phyloP scores from a whole-genome alignment of 2,888 invertebrate species.

The Apotomis betuletana region DNA sequence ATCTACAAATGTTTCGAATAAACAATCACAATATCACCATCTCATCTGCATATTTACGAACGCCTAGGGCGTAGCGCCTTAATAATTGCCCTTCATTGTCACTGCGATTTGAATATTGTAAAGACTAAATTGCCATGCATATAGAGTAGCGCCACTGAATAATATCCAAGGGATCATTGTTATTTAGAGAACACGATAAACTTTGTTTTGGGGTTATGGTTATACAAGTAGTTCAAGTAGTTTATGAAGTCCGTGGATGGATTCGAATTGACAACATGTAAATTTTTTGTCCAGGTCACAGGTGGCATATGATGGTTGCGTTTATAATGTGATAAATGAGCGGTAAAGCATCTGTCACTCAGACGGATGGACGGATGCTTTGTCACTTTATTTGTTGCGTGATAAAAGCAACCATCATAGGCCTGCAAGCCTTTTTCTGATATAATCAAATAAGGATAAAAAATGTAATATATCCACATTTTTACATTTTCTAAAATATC shows the following conservation, averaged over 20 bases:
- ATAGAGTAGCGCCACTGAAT: slow-evolving; percentile 56
- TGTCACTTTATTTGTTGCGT: too few relatives aligned
- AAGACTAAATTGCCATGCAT: slow-evolving; percentile 66
- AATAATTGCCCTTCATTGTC: slow-evolving; percentile 64
- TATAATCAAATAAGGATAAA: too few relatives aligned
- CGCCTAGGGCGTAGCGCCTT: slow-evolving; percentile 50
- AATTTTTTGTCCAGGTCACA: too few relatives aligned
- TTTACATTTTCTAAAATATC: too few relatives aligned
- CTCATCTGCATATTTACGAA: slow-evolving; percentile 37
- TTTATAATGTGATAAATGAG: too few relatives aligned
- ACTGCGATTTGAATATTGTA: slow-evolving; percentile 61
- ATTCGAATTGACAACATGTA: too few relatives aligned
- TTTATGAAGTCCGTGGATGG: background rate
- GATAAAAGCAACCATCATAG: too few relatives aligned
- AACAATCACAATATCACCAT: slow-evolving; percentile 30
- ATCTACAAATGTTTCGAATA: slow-evolving; percentile 28
- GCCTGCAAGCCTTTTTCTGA: too few relatives aligned
- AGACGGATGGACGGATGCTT: too few relatives aligned
- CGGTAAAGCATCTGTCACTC: too few relatives aligned
- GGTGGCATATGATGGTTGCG: too few relatives aligned
- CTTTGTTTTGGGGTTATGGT: slow-evolving; percentile 19
- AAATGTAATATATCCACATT: too few relatives aligned
- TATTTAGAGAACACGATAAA: slow-evolving; percentile 47
- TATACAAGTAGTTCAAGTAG: slow-evolving; percentile 14
- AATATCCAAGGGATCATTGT: slow-evolving; percentile 51